phyloP scores from a whole-genome alignment of 1,140 invertebrate genomes.

The Teleopsis dalmanni region DNA sequence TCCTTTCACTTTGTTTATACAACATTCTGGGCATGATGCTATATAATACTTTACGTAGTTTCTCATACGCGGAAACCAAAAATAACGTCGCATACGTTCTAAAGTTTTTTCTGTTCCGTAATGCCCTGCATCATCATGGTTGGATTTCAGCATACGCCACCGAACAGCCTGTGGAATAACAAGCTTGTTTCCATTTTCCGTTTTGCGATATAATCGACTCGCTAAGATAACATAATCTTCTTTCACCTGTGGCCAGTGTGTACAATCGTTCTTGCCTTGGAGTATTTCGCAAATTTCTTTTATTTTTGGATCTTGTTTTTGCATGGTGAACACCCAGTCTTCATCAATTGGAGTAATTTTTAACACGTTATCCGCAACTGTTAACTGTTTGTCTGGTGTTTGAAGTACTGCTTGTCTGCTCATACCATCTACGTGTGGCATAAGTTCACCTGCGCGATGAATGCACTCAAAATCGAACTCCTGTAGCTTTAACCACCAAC shows the following conservation, averaged over 20 bases:
- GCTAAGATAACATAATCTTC: neutral
- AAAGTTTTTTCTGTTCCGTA: neutral
- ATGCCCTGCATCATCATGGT: slow-evolving; percentile 3
- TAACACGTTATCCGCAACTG: neutral
- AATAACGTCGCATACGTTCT: neutral
- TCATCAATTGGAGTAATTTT: neutral
- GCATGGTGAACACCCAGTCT: slow-evolving; percentile 1
- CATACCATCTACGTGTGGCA: neutral
- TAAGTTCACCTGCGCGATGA: neutral
- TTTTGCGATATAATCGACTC: neutral
- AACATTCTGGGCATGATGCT: slow-evolving; percentile 2
- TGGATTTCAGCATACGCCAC: neutral
- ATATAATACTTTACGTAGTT: slow-evolving; percentile 3
- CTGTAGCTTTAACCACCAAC: slow-evolving; percentile 29
- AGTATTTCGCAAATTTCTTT: neutral
- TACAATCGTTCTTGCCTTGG: neutral
- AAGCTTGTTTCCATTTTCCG: neutral
- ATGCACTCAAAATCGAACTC: slow-evolving; percentile 6
- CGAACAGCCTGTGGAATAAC: neutral
- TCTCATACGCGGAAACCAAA: slow-evolving; percentile 7
- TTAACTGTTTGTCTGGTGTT: neutral
- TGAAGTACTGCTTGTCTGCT: neutral
- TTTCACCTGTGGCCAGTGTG: neutral
- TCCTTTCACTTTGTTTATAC: neutral
- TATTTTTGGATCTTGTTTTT: neutral